Base-by-base conservation (phyloP, 2,888 invertebrate genomes). In the Patella ulyssiponensis region DNA sequence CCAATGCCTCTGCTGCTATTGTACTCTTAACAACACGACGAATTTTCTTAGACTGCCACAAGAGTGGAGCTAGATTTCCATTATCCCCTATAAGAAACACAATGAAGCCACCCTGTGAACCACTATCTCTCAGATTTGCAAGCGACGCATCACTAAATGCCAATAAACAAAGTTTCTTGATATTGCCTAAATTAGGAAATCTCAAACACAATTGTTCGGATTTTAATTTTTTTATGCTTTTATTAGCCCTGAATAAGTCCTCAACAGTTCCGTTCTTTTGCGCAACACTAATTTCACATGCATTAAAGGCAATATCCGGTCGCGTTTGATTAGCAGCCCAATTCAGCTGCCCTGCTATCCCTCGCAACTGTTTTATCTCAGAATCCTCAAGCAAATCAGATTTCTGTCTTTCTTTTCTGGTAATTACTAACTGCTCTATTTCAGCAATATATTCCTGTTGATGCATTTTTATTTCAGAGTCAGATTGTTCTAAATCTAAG, bases 181-280 rank as follows among this genome's bases (percentile, higher is more conserved):
- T n/a, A n/a, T n/a, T n/a, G n/a, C n/a, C n/a, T n/a, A 58, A 20
- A 58, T 58, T 58, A n/a, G 58, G 58, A 58, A 58, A 58, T 58
- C 20, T 58, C 4, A n/a, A 11, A n/a, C 20, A 17, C 17, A 58
- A n/a, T n/a, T 58, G 17, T 58, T 58, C 58, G 20, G 58, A 58
- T 58, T 58, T 58, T 20, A 58, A 58, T 58, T 58, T 58, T n/a
- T 20, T 17, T n/a, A 58, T 58, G 20, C 58, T 58, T 20, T 58
- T 58, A 9, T 58, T 58, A 20, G 58, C 58, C 17, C 17, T 58
- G 3, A 58, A 4, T 58, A 58, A 20, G 58, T 58, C 58, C 20
- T 58, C 5, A 58, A 58, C 58, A 58, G 58, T 58, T n/a, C 58
- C 58, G 20, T 56, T 20, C 58, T 58, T 9, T 58, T 58, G 58